Conservation (phyloP, 2,888 invertebrate genomes). For the Ctena decussata region DNA sequence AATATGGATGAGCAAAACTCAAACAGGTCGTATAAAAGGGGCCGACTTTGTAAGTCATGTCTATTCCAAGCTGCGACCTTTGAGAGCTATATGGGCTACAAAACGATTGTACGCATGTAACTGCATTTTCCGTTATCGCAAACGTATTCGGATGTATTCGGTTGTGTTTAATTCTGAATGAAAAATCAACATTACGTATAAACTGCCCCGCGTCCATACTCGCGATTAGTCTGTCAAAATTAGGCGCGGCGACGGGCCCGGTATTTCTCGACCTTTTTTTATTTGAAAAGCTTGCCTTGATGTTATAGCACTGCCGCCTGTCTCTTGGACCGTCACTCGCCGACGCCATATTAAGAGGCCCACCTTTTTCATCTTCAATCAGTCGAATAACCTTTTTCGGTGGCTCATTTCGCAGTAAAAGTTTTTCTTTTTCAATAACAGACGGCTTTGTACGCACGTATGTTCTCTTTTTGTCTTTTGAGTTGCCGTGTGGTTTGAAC, state of each 20-base stretch:
- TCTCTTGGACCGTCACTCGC: slow-evolving; percentile 22
- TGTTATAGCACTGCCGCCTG: slow-evolving; percentile 25
- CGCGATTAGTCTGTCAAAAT: slow-evolving; percentile 23
- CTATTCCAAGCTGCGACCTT: slow-evolving; percentile 41
- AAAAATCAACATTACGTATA: slow-evolving; percentile 40
- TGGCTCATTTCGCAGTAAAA: slow-evolving; percentile 6
- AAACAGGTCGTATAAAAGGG: slow-evolving; percentile 47
- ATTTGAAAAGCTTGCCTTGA: slow-evolving; percentile 4
- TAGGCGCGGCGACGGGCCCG: slow-evolving; percentile 13
- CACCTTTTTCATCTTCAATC: slow-evolving; percentile 17
- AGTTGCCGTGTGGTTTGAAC: background rate
- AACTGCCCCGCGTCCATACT: slow-evolving; percentile 29
- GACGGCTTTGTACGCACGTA: slow-evolving; percentile 9
- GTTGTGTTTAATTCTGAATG: slow-evolving; percentile 15
- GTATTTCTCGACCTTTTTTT: slow-evolving; percentile 24
- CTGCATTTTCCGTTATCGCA: slow-evolving; percentile 12
- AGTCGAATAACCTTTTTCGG: slow-evolving; percentile 17
- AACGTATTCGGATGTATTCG: slow-evolving; percentile 31
- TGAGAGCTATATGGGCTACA: slow-evolving; percentile 18
- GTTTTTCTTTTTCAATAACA: slow-evolving; percentile 30
- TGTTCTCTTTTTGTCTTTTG: background rate
- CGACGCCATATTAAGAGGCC: slow-evolving; percentile 1
- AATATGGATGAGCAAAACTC: slow-evolving; percentile 33
- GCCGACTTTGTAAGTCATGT: slow-evolving; percentile 48
- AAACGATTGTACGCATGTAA: slow-evolving; percentile 36